Conservation (phyloP, 2,888 invertebrate species). For the Heteropelma amictum region DNA sequence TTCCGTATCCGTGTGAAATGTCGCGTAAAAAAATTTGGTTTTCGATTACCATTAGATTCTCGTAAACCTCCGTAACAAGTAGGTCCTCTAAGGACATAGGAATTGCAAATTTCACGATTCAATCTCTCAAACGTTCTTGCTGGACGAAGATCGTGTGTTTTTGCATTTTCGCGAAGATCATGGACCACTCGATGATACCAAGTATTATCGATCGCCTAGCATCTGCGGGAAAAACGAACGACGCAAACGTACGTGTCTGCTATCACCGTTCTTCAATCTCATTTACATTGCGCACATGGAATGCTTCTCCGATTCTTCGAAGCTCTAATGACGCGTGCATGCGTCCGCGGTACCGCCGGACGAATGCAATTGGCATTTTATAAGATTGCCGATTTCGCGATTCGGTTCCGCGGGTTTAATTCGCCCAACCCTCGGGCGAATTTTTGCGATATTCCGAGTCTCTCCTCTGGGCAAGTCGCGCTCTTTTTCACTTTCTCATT, state of each 20-base stretch:
- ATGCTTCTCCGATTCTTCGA: conserved; percentile 58
- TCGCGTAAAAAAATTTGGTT: no score
- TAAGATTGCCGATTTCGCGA: conserved; percentile 36
- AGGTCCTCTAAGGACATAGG: no score
- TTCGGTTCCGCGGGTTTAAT: conserved; percentile 26
- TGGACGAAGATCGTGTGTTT: no score
- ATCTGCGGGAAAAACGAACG: background rate
- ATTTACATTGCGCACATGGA: conserved; percentile 54
- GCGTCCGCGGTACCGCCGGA: conserved; percentile 7
- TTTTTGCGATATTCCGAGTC: conserved; percentile 7
- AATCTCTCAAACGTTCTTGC: no score
- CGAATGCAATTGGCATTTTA: conserved; percentile 33
- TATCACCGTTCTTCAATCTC: background rate
- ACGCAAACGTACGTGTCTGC: background rate
- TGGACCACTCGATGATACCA: background rate
- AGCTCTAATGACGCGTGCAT: conserved; percentile 65
- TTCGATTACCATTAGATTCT: no score
- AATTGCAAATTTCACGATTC: no score
- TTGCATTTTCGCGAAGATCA: no score
- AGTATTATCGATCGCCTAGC: background rate
- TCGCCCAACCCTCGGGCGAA: conserved; percentile 18
- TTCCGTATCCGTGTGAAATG: no score
- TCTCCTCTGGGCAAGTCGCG: no score
- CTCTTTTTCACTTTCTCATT: no score
- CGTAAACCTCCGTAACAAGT: no score